phyloP scores from a whole-genome alignment of 2,797 vertebrate species.

The Poeciliopsis presidionis region DNA sequence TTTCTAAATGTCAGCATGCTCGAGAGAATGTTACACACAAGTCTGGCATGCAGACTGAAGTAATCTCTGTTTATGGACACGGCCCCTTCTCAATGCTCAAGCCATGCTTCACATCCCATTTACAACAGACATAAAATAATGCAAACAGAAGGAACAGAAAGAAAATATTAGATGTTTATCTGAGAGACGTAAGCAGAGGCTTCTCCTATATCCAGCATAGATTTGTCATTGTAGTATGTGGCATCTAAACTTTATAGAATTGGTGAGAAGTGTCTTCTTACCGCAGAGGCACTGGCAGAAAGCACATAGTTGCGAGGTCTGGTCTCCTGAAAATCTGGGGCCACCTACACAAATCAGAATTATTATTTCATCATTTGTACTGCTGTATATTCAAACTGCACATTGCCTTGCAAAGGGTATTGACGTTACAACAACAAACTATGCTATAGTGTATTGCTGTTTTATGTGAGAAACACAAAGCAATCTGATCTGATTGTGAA shows the following conservation, averaged over 20 bases:
- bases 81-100: not conserved
- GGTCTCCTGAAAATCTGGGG: constrained; percentile 97
- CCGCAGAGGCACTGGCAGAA: constrained; percentile 95
- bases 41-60: constrained; percentile 5
- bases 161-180: not conserved
- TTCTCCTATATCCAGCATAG: not conserved
- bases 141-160: not conserved
- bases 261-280: constrained; percentile 76
- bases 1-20: not conserved
- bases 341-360: constrained; percentile 77
- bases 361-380: constrained; percentile 7
- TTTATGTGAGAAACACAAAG: not conserved
- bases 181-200: not conserved
- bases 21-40: constrained; percentile 17
- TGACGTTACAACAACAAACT: not conserved
- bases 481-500: not conserved
- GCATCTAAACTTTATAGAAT: not conserved
- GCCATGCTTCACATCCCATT: not conserved
- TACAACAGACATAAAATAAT: not conserved
- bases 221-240: not conserved
- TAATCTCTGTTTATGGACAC: not conserved
- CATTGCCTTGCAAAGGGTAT: not conserved
- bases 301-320: constrained; percentile 97
- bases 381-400: not conserved
- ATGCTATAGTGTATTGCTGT: not conserved